Evolutionary conservation across 2,888 invertebrate genomes (phyloP), one percentile per base, ranked within the genome.

Genomic region (Miltochrista miniata): DNA sequence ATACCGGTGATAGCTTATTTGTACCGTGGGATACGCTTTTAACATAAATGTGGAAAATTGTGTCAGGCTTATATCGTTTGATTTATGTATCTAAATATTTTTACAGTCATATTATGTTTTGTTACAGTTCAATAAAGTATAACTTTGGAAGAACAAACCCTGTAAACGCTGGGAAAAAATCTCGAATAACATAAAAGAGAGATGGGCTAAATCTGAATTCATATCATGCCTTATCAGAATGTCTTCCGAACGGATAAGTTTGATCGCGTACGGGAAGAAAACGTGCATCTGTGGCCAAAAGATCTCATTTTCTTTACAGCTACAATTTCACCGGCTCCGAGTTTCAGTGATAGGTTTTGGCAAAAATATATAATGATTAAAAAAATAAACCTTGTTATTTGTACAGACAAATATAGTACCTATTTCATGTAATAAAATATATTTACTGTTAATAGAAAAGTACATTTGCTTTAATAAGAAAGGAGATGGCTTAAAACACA

Each of bases 401-500:
- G 30, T 48, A 52, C 38, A 42, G 33, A 35, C 34, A 34, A 52
- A 52, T 46, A 57, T 52, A 59, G 54, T n/a, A n/a, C n/a, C n/a
- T 68, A 59, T 60, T 58, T 48, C 47, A 33, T 15, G 47, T 59
- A 63, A 56, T 63, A 68, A 67, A 68, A 49, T 59, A 63, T 65
- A 64, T 68, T 63, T 61, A 61, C 55, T 59, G 67, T 63, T 68
- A 63, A 65, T 68, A 59, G 68, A 59, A 53, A 55, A 68, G 63
- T 64, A 61, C 59, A 61, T 68, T 69, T 64, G 58, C 62, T 59
- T 62, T 69, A 68, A 69, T 64, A 69, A 58, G 59, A 68, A 65
- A 69, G 63, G 68, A 79, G 74, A 78, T 75, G 72, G 73, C 68
- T 85, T 79, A 72, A 80, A 85, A 76, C 76, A 81, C 78, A 85